Base-by-base conservation (phyloP, 37 sponge, comb jelly and placozoan species). In the Theonella swinhoei region DNA sequence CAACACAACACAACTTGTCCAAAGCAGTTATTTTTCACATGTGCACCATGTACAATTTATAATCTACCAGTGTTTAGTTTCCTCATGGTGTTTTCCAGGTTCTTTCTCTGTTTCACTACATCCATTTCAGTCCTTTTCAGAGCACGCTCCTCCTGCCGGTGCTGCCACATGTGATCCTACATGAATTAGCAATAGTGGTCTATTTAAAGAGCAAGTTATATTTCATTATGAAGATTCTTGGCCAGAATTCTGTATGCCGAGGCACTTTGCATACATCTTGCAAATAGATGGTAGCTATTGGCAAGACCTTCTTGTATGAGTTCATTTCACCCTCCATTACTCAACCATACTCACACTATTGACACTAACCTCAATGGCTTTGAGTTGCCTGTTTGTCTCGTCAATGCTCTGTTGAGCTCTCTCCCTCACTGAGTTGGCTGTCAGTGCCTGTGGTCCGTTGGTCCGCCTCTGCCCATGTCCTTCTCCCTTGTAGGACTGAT, bases 91-190 rank as follows among this genome's bases (percentile, higher is more conserved):
- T 47, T 14, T 40, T 86, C 62, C 43, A 95, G 39, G 37, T 88
- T 76, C 36, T 82, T 88, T 76, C 85, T 85, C 68, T 87, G 80
- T 37, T 66, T 88, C 54, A 40, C 25, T 1, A 91, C 72, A 71
- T 92, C 92, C 31, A 71, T 85, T 61, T 91, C 95, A 33, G 87
- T 59, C 20, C 92, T 65, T 60, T 61, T 77, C 72, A 95, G 64
- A 4, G 85, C 93, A 34, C 95, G 54, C 71, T 91, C 95, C 68
- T 95, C 87, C 67, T 95, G 95, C n/a, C 90, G 25, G 64, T 95
- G 95, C 75, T 86, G 87, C 93, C 93, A 92, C 95, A 95, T 91
- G 72, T 85, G 87, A 38, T 91, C 87, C 89, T 91, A 60, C 0
- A 70, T 69, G 58, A 11, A 28, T 17, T 54, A 30, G 60, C n/a